Evolutionary conservation across 2,113 vertebrate species (phyloP).

Genomic region (Ochotona curzoniae): DNA sequence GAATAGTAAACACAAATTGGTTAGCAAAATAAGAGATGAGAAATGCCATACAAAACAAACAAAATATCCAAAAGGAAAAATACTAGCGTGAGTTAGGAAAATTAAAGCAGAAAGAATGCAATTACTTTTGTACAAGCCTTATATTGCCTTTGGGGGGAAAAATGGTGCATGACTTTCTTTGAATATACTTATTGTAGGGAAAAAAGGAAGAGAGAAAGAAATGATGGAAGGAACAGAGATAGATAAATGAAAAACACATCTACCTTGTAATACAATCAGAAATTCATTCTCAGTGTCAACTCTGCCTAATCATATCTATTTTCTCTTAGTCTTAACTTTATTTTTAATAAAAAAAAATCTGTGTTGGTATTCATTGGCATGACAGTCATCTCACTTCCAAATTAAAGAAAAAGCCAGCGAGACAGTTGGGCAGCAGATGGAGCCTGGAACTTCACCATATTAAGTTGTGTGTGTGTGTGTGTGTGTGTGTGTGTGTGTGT

Average conservation of each 20-base stretch:
- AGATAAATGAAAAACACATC: not conserved
- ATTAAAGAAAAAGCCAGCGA: not conserved
- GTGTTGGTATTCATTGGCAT: not conserved
- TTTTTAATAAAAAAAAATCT: conserved; percentile 13
- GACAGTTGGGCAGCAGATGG: not conserved
- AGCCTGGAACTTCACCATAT: not conserved
- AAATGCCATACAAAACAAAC: not conserved
- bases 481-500: not conserved
- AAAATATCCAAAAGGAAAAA: not conserved
- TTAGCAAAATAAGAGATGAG: not conserved
- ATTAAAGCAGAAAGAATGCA: not conserved
- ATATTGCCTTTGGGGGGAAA: not conserved
- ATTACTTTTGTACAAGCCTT: not conserved
- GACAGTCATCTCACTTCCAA: not conserved
- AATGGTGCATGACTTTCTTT: not conserved
- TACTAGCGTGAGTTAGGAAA: not conserved
- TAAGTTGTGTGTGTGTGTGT: not conserved
- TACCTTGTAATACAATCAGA: not conserved
- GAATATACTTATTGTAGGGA: not conserved
- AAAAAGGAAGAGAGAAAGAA: not conserved
- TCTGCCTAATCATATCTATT: not conserved
- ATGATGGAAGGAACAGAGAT: not conserved
- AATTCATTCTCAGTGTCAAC: not conserved
- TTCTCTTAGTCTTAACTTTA: not conserved
- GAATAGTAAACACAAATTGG: not conserved